Evolutionary conservation across 1,140 invertebrate species (phyloP), one percentile per base, ranked within the genome.

Genomic region (Steinernema feltiae): DNA sequence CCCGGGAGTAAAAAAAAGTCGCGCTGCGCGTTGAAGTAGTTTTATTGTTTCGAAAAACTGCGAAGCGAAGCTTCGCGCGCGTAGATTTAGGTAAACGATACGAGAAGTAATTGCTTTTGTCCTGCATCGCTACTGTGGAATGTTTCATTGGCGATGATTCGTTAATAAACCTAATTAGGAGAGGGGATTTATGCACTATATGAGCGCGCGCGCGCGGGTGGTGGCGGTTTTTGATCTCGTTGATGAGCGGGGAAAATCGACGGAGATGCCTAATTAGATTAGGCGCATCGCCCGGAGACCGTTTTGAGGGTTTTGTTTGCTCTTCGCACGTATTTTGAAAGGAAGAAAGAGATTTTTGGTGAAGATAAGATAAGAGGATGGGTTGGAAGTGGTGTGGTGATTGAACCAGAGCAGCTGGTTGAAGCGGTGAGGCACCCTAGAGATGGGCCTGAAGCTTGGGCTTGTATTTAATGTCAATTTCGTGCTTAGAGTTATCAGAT

Each of bases 31-130:
- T n/a, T 7, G 24, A 27, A 63, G 53, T 63, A 63, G 53, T 63
- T 63, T 63, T 63, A 63, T 63, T 63, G 53, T 63, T 63, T 63
- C 12, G 24, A 63, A 63, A 63, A 63, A 63, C 15, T 63, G 12
- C 12, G 2, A n/a, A n/a, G 7, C 7, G 12, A 41, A 41, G 35
- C 35, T 41, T 41, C 35, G 35, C n/a, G n/a, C n/a, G 35, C 35
- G 35, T 7, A 41, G 35, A 41, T 41, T 41, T 18, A 18, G 35
- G 35, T 7, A 7, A 41, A 41, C 35, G 53, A 63, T 63, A 15
- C 7, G 53, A 63, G 24, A 21, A 63, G 53, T 63, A 63, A 63
- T 27, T 63, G 53, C 53, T 63, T 15, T 63, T 63, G 53, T 63
- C 7, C 53, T 3, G 3, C 53, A n/a, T n/a, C n/a, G n/a, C n/a